phyloP scores from a whole-genome alignment of 2,888 invertebrate genomes.

The Zeuzera pyrina region DNA sequence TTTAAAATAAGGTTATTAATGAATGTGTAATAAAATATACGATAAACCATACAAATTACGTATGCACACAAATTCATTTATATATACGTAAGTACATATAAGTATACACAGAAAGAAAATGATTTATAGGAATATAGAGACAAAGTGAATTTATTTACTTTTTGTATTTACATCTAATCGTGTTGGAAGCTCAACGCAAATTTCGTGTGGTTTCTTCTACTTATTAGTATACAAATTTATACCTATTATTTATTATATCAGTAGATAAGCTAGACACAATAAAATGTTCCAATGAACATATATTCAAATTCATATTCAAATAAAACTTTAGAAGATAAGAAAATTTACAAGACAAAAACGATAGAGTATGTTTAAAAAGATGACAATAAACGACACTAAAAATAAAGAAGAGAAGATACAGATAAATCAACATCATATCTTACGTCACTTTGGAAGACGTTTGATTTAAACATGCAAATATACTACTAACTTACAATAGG shows the following conservation, averaged over 20 bases:
- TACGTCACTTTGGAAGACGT: slow-evolving; percentile 73
- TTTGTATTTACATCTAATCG: slow-evolving; percentile 72
- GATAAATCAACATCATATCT: slow-evolving; percentile 24
- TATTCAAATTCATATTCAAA: too few relatives aligned
- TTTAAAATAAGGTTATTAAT: too few relatives aligned
- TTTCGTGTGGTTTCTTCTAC: slow-evolving; percentile 60
- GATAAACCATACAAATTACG: too few relatives aligned
- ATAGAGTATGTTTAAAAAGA: too few relatives aligned
- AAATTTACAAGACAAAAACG: too few relatives aligned
- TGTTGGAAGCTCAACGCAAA: slow-evolving; percentile 75
- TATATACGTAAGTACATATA: too few relatives aligned
- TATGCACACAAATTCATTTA: too few relatives aligned
- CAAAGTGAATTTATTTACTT: slow-evolving; percentile 22
- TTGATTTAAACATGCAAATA: slow-evolving; percentile 65
- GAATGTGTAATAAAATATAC: too few relatives aligned
- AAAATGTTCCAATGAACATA: too few relatives aligned
- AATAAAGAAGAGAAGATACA: slow-evolving; percentile 15
- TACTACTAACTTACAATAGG: slow-evolving; percentile 53
- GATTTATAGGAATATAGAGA: not conserved
- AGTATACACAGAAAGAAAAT: too few relatives aligned
- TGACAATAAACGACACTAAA: slow-evolving; percentile 16
- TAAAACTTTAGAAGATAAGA: too few relatives aligned
- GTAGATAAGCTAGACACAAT: too few relatives aligned
- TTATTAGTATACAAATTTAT: slow-evolving; percentile 32
- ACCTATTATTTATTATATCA: slow-evolving; percentile 26